A percentile compares a stretch with the other conserved stretches of the same genome.
Evolutionary conservation across 2,888 invertebrate genomes (phyloP).

Genomic region (Pegoplata infirma): DNA sequence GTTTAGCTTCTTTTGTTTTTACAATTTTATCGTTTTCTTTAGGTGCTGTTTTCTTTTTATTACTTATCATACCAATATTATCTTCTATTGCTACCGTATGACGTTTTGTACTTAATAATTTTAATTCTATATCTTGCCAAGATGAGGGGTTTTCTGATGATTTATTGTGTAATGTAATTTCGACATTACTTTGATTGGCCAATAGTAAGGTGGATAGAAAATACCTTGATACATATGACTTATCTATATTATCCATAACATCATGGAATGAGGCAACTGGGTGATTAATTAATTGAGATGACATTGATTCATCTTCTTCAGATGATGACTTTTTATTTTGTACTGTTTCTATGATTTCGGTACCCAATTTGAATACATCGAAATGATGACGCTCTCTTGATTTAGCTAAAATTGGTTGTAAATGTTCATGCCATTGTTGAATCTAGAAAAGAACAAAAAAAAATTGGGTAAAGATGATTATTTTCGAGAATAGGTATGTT

Average conservation of each 20-base stretch:
- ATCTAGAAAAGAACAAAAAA: too few species aligned
- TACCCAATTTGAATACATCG: constrained; percentile 72
- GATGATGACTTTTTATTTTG: constrained; percentile 28
- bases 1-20: background rate
- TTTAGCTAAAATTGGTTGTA: constrained; percentile 72
- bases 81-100: constrained; percentile 73
- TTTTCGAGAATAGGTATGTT: too few species aligned
- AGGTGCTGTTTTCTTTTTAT: constrained; percentile 5
- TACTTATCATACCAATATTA: constrained; percentile 70
- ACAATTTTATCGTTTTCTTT: background rate
- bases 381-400: constrained; percentile 75
- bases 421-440: constrained; percentile 73
- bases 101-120: constrained; percentile 68
- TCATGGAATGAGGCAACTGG: constrained; percentile 66
- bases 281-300: background rate
- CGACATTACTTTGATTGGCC: constrained; percentile 72
- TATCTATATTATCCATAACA: constrained; percentile 71
- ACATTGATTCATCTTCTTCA: background rate
- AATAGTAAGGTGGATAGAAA: constrained; percentile 73
- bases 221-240: constrained; percentile 69
- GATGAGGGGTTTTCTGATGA: constrained; percentile 67
- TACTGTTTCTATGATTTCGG: constrained; percentile 71
- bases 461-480: too few species aligned
- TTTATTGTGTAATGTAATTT: constrained; percentile 62
- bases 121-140: constrained; percentile 67